Base-by-base conservation (phyloP, 1,140 invertebrate genomes). In the Drosophila willistoni region DNA sequence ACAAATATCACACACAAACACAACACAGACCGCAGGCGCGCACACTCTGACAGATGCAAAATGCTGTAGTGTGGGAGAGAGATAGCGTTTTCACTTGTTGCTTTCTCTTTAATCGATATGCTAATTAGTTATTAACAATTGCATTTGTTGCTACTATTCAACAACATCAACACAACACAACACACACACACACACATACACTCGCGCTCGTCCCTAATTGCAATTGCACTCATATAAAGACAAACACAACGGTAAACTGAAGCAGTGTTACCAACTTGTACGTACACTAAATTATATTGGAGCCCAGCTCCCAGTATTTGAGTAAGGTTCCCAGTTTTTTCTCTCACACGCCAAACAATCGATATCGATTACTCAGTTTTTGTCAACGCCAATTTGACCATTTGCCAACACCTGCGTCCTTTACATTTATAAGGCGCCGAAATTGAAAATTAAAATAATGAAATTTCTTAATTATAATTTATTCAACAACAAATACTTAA, bases 401-500 rank as follows among this genome's bases (percentile, higher is more conserved):
- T 39, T 39, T 39, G 36, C 36, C 3, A 39, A 13, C 36, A 39
- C 36, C n/a, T 19, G 19, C 19, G 19, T 22, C 12, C 1, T 22
- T 14, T 51, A 7, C 22, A 25, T 25, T 4, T 25, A 25, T 4
- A 25, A 25, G 3, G 44, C 44, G 44, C 44, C n/a, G 22, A 51
- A 51, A 19, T 22, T 51, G 1, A 22, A 19, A 22, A 51, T 22
- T 4, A 7, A 12, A 10, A 9, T 22, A 22, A 22, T 51, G 22
- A 1, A 51, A 51, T 64, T 64, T 55, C 73, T 75, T 72, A 75
- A 29, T 25, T 68, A 64, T 33, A 71, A 75, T 78, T 74, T 67
- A 67, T 63, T 75, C 19, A 75, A 78, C 72, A 75, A 75, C 72
- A 75, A 64, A 78, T 78, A 60, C 67, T 41, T 39, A 22, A 25